Percentiles rank a stretch among this genome's conserved stretches.
phyloP scores from a whole-genome alignment of 2,113 vertebrate genomes.

The Burhinus oedicnemus region DNA sequence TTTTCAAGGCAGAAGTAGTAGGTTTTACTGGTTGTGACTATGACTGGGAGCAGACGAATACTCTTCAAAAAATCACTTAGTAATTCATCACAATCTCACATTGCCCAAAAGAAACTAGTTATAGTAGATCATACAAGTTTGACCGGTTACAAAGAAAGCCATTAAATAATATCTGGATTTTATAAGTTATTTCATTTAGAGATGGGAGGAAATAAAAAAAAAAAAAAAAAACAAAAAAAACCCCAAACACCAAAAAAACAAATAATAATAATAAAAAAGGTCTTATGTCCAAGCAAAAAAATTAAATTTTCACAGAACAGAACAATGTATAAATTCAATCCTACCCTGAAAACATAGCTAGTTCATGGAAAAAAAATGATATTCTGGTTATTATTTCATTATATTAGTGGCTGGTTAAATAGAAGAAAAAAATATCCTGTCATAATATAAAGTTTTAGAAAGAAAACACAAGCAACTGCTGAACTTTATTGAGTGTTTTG shows the following conservation, averaged over 20 bases:
- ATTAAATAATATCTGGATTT: neutral
- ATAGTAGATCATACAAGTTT: neutral
- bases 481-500: neutral
- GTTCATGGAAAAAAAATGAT: rapidly evolving
- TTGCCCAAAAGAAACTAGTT: neutral
- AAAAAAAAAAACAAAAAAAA: neutral
- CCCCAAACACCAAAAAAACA: no score
- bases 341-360: neutral
- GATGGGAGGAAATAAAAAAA: neutral
- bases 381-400: neutral
- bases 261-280: rapidly evolving
- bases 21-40: neutral
- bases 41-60: neutral
- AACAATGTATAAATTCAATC: neutral
- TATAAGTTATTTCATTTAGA: neutral
- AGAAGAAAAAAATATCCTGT: neutral
- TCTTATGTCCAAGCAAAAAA: neutral
- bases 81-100: neutral
- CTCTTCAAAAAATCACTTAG: neutral
- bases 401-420: neutral
- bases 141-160: neutral
- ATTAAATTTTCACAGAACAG: neutral
- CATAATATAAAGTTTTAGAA: neutral
- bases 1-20: neutral
- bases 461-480: neutral